Evolutionary conservation across 2,113 vertebrate species (phyloP), one percentile per base, ranked within the genome.

Genomic region (Amphiprion ocellaris): DNA sequence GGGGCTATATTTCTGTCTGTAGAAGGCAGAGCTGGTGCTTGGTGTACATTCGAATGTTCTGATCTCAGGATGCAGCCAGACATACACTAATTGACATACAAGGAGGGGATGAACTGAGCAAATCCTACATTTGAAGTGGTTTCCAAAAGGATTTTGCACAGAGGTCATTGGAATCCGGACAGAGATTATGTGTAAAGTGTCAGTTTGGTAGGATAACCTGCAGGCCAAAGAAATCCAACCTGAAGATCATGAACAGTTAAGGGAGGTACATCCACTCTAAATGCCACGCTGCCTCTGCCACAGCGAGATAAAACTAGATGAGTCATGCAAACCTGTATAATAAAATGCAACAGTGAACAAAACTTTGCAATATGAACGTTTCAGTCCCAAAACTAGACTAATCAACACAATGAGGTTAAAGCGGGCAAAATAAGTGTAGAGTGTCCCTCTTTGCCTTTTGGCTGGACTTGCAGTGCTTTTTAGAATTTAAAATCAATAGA

Each of bases 401-500:
- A 77, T 70, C 56, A 69, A 60, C 77, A 69, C 15, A 41, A n/a
- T 28, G 24, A 71, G 68, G 60, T 56, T 63, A 69, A 79, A 78
- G 46, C 46, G 61, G 55, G 39, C 26, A 55, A 78, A 84, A 82
- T 69, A 59, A 84, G 84, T 77, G 26, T 62, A 74, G 70, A 53
- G 21, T 60, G 66, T 69, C 65, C 68, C 33, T 69, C 37, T 81
- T 73, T 80, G 78, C 64, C 65, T 65, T 78, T 56, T 68, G 69
- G 81, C 73, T 61, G 33, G 60, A 85, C 65, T 61, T 77, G 21
- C 70, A 60, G 71, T 60, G 41, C 70, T 76, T 82, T 74, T 26
- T 53, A 44, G 28, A 76, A 65, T 82, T 72, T 78, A 17, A 82
- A 81, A 85, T 79, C 80, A 89, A 85, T 63, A 44, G 61, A 67